Percentiles rank a stretch among this genome's conserved stretches.
Evolutionary conservation across 2,888 invertebrate genomes (phyloP).

Genomic region (Drepana falcataria): DNA sequence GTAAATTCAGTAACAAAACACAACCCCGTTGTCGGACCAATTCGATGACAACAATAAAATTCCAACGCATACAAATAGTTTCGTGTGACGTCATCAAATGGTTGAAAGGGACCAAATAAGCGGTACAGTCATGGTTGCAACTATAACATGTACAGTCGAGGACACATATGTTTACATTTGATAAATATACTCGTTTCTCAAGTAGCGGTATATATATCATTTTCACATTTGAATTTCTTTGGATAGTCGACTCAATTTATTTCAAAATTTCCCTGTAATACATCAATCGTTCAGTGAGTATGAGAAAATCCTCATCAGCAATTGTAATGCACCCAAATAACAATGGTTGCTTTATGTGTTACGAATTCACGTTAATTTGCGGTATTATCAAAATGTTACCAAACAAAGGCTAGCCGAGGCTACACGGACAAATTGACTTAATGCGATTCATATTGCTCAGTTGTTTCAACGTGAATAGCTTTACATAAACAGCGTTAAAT

Average conservation of each 20-base stretch:
- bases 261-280: too few relatives aligned
- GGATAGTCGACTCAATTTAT: too few relatives aligned
- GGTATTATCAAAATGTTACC: constrained; percentile 22
- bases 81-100: background rate
- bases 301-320: background rate
- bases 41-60: background rate
- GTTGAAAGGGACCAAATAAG: background rate
- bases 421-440: constrained; percentile 20
- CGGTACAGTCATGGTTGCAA: too few relatives aligned
- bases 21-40: background rate
- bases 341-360: background rate
- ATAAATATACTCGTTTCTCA: too few relatives aligned
- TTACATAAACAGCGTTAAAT: background rate
- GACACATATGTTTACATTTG: too few relatives aligned
- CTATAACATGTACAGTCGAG: too few relatives aligned
- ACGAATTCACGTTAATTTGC: constrained; percentile 3
- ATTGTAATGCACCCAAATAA: background rate
- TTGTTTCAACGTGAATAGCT: constrained; percentile 2
- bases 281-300: background rate
- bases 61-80: background rate
- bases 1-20: background rate
- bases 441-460: constrained; percentile 12
- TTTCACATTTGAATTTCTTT: too few relatives aligned
- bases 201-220: too few relatives aligned
- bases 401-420: constrained; percentile 7